These are phyloP conservation scores for Vidua chalybeata DNA, from an alignment of 2,113 vertebrate species.

Conservation along the genomic window DNA sequence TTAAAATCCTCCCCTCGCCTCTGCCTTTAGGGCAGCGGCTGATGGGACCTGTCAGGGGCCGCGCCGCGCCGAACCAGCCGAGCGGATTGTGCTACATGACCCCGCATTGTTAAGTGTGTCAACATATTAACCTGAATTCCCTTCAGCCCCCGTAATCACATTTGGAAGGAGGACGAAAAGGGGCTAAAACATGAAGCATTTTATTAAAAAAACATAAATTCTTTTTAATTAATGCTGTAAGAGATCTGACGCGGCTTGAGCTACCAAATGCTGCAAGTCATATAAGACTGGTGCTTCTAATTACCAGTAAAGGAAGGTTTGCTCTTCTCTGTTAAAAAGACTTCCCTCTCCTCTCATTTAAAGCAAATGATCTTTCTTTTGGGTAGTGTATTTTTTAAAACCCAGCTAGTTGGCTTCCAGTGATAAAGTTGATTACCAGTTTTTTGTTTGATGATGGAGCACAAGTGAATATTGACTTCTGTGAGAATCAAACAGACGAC, in stretches of 20 bases:
- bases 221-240: conserved; percentile 83
- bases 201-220: conserved; percentile 84
- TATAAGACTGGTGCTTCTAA: conserved; percentile 72
- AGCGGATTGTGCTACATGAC: conserved; percentile 94
- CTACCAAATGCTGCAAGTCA: conserved; percentile 78
- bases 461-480: conserved; percentile 68
- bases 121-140: conserved; percentile 99
- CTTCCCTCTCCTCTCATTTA: conserved; percentile 55
- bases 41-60: conserved; percentile 96
- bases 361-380: conserved; percentile 68
- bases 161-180: conserved; percentile 74
- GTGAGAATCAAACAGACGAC: conserved; percentile 66
- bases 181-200: conserved; percentile 79
- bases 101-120: conserved; percentile 98
- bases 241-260: conserved; percentile 75
- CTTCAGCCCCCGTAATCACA: conserved; percentile 87
- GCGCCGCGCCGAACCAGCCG: conserved; percentile 83
- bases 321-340: conserved; percentile 62
- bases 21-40: conserved; percentile 93
- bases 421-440: conserved; percentile 63
- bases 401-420: conserved; percentile 69
- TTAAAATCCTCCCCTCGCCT: conserved; percentile 88
- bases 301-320: conserved; percentile 73
- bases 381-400: conserved; percentile 49
- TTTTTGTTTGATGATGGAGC: conserved; percentile 73